A percentile compares a stretch with the other conserved stretches of the same genome.
Conservation (phyloP, 1,140 invertebrate genomes). For the Spodoptera frugiperda region DNA sequence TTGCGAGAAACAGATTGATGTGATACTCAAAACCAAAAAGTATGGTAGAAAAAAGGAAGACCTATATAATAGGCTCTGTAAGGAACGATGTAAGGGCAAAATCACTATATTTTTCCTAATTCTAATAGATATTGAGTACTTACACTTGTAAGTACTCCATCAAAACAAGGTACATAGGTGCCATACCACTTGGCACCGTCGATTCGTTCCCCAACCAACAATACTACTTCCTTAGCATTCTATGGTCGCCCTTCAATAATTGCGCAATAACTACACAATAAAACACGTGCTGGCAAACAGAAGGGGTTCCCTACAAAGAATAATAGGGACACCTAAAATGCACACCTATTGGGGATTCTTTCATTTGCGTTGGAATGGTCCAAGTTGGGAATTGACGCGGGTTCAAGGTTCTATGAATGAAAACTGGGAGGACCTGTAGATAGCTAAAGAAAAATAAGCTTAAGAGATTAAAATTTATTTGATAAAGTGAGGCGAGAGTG, state of each 20-base stretch:
- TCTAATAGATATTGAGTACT: too few species aligned
- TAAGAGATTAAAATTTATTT: too few species aligned
- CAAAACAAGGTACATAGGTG: neutral
- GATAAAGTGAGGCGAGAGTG: too few species aligned
- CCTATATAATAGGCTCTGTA: too few species aligned
- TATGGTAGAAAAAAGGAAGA: too few species aligned
- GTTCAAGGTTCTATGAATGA: neutral
- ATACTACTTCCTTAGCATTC: slow-evolving; percentile 72
- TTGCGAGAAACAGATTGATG: too few species aligned
- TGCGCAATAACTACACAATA: slow-evolving; percentile 80
- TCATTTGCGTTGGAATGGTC: slow-evolving; percentile 26
- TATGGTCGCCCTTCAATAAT: slow-evolving; percentile 66
- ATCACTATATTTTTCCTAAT: too few species aligned
- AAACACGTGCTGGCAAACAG: slow-evolving; percentile 81
- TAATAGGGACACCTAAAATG: slow-evolving; percentile 68
- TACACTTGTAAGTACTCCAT: neutral
- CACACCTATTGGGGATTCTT: slow-evolving; percentile 59
- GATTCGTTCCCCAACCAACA: slow-evolving; percentile 35
- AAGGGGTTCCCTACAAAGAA: slow-evolving; percentile 71
- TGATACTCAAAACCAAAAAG: too few species aligned
- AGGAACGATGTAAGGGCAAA: too few species aligned
- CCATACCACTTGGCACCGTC: slow-evolving; percentile 25
- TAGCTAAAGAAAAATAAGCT: too few species aligned
- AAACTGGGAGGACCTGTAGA: too few species aligned
- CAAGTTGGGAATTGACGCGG: slow-evolving; percentile 51